These are phyloP conservation scores for Palythoa grandis DNA, from an alignment of 92 coral and sea anemone genomes.

Conservation along the genomic window DNA sequence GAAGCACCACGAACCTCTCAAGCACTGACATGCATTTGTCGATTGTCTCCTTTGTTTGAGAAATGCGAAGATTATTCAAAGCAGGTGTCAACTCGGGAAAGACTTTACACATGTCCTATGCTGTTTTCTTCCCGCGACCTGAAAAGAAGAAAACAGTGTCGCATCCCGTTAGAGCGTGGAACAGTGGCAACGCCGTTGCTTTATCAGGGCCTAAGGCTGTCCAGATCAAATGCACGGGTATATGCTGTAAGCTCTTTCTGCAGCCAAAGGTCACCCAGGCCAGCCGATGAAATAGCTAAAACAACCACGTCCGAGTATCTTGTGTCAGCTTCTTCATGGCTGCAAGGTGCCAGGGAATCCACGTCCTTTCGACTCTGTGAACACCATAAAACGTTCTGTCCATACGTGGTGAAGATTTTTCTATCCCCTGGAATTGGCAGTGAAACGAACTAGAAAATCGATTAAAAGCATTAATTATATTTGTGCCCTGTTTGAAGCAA, in stretches of 20 bases:
- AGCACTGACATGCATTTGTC: slow-evolving; percentile 47
- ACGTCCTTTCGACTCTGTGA: not conserved
- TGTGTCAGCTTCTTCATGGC: slow-evolving; percentile 13
- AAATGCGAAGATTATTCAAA: slow-evolving; percentile 44
- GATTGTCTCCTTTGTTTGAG: slow-evolving; percentile 42
- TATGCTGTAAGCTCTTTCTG: not conserved
- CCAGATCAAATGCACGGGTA: slow-evolving; percentile 35
- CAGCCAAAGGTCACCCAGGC: not conserved
- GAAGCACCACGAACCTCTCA: slow-evolving; percentile 50
- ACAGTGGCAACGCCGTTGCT: slow-evolving; percentile 63
- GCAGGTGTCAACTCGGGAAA: slow-evolving; percentile 67
- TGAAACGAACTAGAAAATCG: not conserved
- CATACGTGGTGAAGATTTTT: slow-evolving; percentile 51
- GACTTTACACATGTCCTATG: slow-evolving; percentile 68
- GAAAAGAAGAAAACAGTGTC: slow-evolving; percentile 69
- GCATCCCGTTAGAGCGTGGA: slow-evolving; percentile 76
- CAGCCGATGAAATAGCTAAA: slow-evolving; percentile 16
- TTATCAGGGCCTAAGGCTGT: slow-evolving; percentile 59
- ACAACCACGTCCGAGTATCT: slow-evolving; percentile 6
- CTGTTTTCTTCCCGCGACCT: slow-evolving; percentile 62
- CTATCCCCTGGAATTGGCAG: slow-evolving; percentile 30
- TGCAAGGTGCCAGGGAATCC: slow-evolving; percentile 21
- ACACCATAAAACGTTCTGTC: slow-evolving; percentile 44
- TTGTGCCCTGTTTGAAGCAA: not conserved
- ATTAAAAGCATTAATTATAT: not conserved